These are phyloP conservation scores for Pygmarrhopalites habei DNA, from an alignment of 1,140 invertebrate genomes.

Conservation along the genomic window DNA sequence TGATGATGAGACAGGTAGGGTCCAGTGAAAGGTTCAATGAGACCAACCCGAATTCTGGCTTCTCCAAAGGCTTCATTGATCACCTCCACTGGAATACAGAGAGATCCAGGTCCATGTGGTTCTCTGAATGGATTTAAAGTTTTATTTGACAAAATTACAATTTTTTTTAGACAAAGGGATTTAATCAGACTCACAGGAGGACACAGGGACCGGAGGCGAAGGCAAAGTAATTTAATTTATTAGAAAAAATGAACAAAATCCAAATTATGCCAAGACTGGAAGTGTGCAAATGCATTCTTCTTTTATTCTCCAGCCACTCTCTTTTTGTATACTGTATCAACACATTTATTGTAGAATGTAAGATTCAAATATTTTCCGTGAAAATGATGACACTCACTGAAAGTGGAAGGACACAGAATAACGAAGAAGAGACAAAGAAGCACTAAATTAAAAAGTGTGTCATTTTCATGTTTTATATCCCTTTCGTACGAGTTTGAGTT, in stretches of 20 bases:
- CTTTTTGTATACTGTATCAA: not conserved
- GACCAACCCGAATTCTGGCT: slow-evolving; percentile 12
- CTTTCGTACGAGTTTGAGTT: too few species aligned
- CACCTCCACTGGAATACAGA: slow-evolving; percentile 26
- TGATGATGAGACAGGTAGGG: slow-evolving; percentile 15
- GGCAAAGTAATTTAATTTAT: not conserved
- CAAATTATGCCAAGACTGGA: not conserved
- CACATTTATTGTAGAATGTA: not conserved
- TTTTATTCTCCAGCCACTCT: not conserved
- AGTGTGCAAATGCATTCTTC: not conserved
- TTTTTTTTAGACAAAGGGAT: not conserved
- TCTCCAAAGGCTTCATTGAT: slow-evolving; percentile 28
- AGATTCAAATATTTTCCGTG: too few species aligned
- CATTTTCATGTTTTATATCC: slow-evolving; percentile 21
- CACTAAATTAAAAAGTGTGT: slow-evolving; percentile 23
- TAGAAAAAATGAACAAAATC: not conserved
- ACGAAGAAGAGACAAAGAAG: not conserved
- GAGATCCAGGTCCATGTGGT: slow-evolving; percentile 5
- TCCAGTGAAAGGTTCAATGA: slow-evolving; percentile 15
- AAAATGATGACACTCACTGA: too few species aligned
- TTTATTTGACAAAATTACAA: not conserved
- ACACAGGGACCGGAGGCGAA: not conserved
- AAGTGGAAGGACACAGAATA: too few species aligned
- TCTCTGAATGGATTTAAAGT: not conserved
- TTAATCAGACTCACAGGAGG: slow-evolving; percentile 14